Conservation (phyloP, 2,888 invertebrate genomes). For the Tetragonula carbonaria region DNA sequence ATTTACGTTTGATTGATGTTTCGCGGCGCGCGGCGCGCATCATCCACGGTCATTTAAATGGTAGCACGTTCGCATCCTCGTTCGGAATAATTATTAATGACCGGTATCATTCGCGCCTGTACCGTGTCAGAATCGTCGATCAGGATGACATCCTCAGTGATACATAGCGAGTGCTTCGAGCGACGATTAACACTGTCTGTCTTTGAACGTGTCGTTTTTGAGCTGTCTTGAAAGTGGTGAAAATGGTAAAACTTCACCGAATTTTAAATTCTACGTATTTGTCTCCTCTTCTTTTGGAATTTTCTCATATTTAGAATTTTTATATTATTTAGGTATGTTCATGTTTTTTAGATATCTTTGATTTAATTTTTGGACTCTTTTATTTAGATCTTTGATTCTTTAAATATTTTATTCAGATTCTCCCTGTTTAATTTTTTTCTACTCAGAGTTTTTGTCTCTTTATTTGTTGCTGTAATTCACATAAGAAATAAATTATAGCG, state of each 20-base stretch:
- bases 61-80: conserved; percentile 59
- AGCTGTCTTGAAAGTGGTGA: background rate
- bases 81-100: conserved; percentile 66
- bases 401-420: too few species aligned
- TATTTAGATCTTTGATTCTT: too few species aligned
- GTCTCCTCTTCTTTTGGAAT: too few species aligned
- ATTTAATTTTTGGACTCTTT: too few species aligned
- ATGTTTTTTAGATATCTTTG: too few species aligned
- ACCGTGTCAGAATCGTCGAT: conserved; percentile 20
- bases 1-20: conserved; percentile 63
- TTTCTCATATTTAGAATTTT: too few species aligned
- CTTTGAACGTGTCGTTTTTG: conserved; percentile 4
- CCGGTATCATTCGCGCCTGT: conserved; percentile 50
- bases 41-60: conserved; percentile 62
- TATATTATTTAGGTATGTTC: too few species aligned
- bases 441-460: too few species aligned
- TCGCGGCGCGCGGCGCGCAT: conserved; percentile 22
- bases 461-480: too few species aligned
- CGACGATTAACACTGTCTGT: conserved; percentile 31
- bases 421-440: too few species aligned
- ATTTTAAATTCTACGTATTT: background rate
- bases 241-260: background rate
- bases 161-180: conserved; percentile 37
- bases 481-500: too few species aligned
- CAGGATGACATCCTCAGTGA: conserved; percentile 17